These are phyloP conservation scores for Drosophila neutralis DNA, from an alignment of 2,888 invertebrate genomes.

Conservation along the genomic window DNA sequence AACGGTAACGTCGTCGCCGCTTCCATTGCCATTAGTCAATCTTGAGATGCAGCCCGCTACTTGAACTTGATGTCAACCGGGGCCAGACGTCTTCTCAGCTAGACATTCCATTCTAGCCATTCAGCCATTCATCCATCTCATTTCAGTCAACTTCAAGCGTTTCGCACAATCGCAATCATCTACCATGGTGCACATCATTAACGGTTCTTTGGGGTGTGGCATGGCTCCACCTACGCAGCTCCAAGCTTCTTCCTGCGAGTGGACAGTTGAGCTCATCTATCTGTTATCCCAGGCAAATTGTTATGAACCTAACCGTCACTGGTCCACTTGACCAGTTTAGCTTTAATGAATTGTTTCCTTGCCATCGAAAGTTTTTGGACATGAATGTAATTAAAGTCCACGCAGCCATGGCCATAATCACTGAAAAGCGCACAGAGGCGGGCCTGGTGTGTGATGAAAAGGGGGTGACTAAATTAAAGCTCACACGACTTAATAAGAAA, in stretches of 20 bases:
- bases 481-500: background rate
- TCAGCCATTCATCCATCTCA: slow-evolving; percentile 49
- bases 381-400: slow-evolving; percentile 62
- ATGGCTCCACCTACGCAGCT: slow-evolving; percentile 27
- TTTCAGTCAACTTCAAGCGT: slow-evolving; percentile 45
- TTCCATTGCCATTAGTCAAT: slow-evolving; percentile 74
- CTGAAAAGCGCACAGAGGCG: slow-evolving; percentile 25
- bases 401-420: background rate
- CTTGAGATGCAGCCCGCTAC: slow-evolving; percentile 72
- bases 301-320: slow-evolving; percentile 40
- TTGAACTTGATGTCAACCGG: slow-evolving; percentile 68
- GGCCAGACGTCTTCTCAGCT: slow-evolving; percentile 37
- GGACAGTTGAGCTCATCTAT: slow-evolving; percentile 51
- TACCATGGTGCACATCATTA: slow-evolving; percentile 75
- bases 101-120: slow-evolving; percentile 28
- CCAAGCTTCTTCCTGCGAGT: background rate
- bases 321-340: slow-evolving; percentile 32
- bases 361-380: slow-evolving; percentile 39
- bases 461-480: background rate
- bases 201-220: slow-evolving; percentile 60
- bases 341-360: slow-evolving; percentile 70
- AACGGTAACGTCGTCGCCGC: slow-evolving; percentile 57
- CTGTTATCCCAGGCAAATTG: slow-evolving; percentile 42
- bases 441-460: background rate
- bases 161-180: slow-evolving; percentile 68